A percentile compares a stretch with the other conserved stretches of the same genome.
These are phyloP conservation scores for Amaurobius ferox DNA, from an alignment of 2,888 invertebrate genomes.

Conservation along the genomic window DNA sequence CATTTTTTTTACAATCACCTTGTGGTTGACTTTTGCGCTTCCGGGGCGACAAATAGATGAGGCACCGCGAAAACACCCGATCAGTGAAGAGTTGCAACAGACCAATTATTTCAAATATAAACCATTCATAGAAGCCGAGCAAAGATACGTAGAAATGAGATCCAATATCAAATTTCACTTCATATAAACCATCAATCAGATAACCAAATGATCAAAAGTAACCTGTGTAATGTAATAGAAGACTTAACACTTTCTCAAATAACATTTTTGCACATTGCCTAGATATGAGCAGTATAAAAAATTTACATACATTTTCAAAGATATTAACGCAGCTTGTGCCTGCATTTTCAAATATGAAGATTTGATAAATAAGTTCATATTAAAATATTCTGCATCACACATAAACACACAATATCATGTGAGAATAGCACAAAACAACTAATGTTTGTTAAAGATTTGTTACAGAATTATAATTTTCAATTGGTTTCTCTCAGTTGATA, in stretches of 20 bases:
- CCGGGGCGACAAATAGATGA: conserved; percentile 63
- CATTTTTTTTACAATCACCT: conserved; percentile 67
- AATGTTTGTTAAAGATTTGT: not conserved
- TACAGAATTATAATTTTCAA: not conserved
- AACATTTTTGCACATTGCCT: not conserved
- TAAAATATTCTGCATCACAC: conserved; percentile 27
- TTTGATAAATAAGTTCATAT: not conserved
- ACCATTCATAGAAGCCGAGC: conserved; percentile 24
- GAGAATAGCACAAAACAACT: not conserved
- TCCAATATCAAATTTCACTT: not conserved
- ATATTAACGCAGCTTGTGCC: not conserved
- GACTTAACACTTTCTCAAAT: no score
- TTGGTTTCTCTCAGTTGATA: not conserved
- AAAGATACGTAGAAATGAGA: conserved; percentile 40
- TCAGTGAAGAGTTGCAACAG: conserved; percentile 66
- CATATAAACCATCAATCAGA: not conserved
- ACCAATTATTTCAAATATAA: conserved; percentile 65
- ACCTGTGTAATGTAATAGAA: not conserved
- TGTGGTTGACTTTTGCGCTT: conserved; percentile 60
- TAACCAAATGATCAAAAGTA: not conserved
- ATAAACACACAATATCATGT: conserved; percentile 10
- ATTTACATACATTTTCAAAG: not conserved
- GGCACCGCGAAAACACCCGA: conserved; percentile 64
- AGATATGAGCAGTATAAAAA: not conserved
- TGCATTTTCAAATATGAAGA: not conserved